Percentiles rank a stretch among this genome's conserved stretches.
Conservation (phyloP, 2,113 vertebrate genomes). For the Brevimyrus niger region DNA sequence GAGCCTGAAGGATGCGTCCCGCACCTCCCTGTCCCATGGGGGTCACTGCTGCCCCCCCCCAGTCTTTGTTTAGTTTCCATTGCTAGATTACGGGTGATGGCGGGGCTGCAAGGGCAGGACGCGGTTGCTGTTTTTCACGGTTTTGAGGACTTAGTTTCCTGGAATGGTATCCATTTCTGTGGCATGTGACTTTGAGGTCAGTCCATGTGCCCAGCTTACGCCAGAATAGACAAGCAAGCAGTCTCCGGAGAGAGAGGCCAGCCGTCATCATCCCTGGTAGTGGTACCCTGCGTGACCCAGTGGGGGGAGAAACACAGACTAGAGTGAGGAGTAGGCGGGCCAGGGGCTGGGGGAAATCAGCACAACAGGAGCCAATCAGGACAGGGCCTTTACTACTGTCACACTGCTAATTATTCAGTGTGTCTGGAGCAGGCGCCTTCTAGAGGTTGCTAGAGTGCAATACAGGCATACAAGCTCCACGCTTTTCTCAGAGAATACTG, state of each 20-base stretch:
- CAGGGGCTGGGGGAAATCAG: background rate
- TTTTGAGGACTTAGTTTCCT: slow-evolving; percentile 3
- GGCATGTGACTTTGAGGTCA: background rate
- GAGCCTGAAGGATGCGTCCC: slow-evolving; percentile 50
- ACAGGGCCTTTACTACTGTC: background rate
- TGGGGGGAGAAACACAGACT: slow-evolving; percentile 19
- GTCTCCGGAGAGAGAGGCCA: background rate
- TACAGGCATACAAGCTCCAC: background rate
- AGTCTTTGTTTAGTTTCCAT: slow-evolving; percentile 15
- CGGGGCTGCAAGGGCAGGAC: background rate
- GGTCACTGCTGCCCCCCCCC: slow-evolving; percentile 20
- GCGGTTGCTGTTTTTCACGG: background rate
- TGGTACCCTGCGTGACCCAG: no score
- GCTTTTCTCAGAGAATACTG: background rate
- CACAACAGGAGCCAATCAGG: background rate
- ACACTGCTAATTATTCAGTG: background rate
- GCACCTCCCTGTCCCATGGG: slow-evolving; percentile 20
- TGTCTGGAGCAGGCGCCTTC: background rate
- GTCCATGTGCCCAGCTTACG: slow-evolving; percentile 8
- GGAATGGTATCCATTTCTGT: background rate
- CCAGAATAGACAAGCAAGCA: background rate
- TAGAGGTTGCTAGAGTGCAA: background rate
- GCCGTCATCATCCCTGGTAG: background rate
- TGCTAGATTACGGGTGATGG: slow-evolving; percentile 2
- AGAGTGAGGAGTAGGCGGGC: background rate